Evolutionary conservation across 92 coral and sea anemone genomes (phyloP).

Genomic region (Virgularia gustaviana): DNA sequence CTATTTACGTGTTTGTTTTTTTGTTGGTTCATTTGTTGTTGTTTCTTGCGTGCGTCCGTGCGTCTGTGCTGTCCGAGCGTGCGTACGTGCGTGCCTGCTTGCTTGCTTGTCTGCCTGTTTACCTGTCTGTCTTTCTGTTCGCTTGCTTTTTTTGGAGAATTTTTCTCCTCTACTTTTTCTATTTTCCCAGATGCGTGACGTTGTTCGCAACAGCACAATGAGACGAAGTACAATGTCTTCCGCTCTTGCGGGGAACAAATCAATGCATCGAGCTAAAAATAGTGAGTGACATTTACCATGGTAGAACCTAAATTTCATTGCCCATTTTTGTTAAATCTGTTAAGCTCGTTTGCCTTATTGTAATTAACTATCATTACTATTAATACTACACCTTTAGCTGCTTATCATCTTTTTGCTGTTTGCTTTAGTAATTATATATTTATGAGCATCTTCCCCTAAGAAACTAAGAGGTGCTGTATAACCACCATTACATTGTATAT

Average conservation of each 20-base stretch:
- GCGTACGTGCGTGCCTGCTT: no score
- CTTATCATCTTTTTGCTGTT: not conserved
- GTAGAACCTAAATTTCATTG: not conserved
- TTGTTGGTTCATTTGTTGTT: not conserved
- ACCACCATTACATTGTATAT: no score
- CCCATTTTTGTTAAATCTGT: not conserved
- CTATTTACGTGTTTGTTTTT: no score
- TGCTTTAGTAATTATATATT: not conserved
- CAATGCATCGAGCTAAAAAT: not conserved
- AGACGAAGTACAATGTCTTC: conserved; percentile 21
- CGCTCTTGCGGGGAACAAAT: not conserved
- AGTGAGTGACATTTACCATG: not conserved
- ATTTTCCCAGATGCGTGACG: conserved; percentile 27
- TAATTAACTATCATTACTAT: not conserved
- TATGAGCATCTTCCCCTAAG: not conserved
- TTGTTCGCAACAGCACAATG: conserved; percentile 25
- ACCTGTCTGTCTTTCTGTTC: no score
- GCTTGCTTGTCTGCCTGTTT: no score
- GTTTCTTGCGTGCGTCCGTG: conserved; percentile 3
- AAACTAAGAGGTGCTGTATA: no score
- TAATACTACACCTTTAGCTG: not conserved
- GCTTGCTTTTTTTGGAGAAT: not conserved
- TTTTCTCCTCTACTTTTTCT: not conserved
- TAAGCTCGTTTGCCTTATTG: not conserved
- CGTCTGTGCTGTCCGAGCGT: conserved; percentile 11